A percentile compares a stretch with the other conserved stretches of the same genome.
These are phyloP conservation scores for Aradophagus sp. DNA, from an alignment of 1,140 invertebrate species.

Conservation along the genomic window DNA sequence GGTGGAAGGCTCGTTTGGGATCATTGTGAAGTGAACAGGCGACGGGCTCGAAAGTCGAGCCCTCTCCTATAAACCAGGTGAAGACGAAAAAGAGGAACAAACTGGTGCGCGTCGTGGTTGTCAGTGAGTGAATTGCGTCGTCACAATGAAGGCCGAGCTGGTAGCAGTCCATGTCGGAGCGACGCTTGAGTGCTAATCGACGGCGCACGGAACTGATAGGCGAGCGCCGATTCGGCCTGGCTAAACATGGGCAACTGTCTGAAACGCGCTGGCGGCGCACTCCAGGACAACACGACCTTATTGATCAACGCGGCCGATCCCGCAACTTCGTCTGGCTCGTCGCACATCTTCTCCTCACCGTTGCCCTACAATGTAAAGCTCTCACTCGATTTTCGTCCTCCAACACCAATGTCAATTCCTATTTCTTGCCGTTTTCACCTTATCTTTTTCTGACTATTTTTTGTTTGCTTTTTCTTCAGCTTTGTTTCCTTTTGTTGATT, in stretches of 20 bases:
- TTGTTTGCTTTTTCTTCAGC: conserved; percentile 4
- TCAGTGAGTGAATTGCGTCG: no score
- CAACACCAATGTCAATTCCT: conserved; percentile 13
- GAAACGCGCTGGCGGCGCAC: conserved; percentile 72
- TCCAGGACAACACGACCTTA: conserved; percentile 77
- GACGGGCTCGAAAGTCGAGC: no score
- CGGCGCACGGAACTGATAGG: no score
- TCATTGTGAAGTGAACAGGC: no score
- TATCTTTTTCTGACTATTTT: conserved; percentile 14
- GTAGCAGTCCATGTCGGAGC: no score
- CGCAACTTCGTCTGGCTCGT: conserved; percentile 71
- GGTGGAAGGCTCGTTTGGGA: no score
- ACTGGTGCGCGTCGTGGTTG: no score
- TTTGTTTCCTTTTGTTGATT: background rate
- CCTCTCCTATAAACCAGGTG: no score
- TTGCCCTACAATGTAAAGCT: conserved; percentile 75
- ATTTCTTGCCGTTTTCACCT: conserved; percentile 5
- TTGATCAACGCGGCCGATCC: conserved; percentile 73
- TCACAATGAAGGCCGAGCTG: no score
- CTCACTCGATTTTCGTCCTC: conserved; percentile 10
- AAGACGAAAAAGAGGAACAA: no score
- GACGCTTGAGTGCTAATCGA: no score
- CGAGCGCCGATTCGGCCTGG: no score
- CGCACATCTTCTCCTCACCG: conserved; percentile 72
- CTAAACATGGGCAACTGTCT: conserved; percentile 77